These are phyloP conservation scores for Lottia scabra DNA, from an alignment of 2,888 invertebrate genomes.

Conservation along the genomic window DNA sequence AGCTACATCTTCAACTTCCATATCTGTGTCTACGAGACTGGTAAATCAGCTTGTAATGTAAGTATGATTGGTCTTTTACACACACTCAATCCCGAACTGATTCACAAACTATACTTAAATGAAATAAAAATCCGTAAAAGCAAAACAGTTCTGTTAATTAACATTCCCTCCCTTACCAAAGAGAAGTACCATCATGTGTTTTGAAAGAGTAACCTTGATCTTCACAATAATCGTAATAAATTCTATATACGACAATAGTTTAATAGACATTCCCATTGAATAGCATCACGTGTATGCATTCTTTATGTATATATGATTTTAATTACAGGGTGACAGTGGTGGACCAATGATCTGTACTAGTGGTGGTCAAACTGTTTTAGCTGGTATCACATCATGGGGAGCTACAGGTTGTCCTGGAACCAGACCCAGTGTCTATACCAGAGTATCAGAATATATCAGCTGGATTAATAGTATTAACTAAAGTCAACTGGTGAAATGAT, in stretches of 20 bases:
- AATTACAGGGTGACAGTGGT: constrained; percentile 47
- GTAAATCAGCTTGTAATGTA: constrained; percentile 37
- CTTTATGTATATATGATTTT: too few species aligned
- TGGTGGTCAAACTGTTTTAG: constrained; percentile 19
- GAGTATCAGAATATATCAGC: constrained; percentile 32
- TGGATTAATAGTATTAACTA: constrained; percentile 30
- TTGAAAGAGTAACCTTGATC: too few species aligned
- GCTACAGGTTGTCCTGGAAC: constrained; percentile 31
- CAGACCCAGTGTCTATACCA: constrained; percentile 45
- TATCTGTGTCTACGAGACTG: constrained; percentile 34
- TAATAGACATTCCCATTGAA: too few species aligned
- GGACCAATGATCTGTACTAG: constrained; percentile 39
- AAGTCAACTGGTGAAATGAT: too few species aligned
- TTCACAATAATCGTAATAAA: too few species aligned
- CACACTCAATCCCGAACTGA: too few species aligned
- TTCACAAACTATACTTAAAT: too few species aligned
- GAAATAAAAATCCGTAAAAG: too few species aligned
- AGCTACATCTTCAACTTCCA: constrained; percentile 31
- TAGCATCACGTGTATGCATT: neutral
- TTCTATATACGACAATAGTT: too few species aligned
- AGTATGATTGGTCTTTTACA: neutral
- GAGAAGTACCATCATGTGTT: too few species aligned
- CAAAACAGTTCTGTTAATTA: too few species aligned
- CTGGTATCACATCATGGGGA: constrained; percentile 51
- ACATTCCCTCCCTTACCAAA: too few species aligned